Conservation (phyloP, 2,113 vertebrate genomes). For the Cyanistes caeruleus region DNA sequence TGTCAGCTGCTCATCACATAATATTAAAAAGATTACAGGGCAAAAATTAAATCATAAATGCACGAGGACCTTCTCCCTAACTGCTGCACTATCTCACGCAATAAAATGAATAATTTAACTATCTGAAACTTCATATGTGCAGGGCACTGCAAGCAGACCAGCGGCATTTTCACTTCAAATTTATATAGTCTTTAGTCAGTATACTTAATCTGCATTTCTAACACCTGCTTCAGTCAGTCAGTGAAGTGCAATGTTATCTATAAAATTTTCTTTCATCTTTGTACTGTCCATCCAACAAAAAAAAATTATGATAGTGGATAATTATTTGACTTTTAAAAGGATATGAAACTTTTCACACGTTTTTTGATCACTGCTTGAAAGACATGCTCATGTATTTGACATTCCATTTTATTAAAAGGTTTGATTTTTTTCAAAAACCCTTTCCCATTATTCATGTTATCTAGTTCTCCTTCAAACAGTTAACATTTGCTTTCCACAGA, state of each 20-base stretch:
- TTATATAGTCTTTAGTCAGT: conserved; percentile 98
- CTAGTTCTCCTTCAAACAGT: conserved; percentile 16
- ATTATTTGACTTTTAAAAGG: conserved; percentile 71
- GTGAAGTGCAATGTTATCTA: conserved; percentile 81
- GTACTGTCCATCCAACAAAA: conserved; percentile 76
- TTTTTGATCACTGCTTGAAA: conserved; percentile 70
- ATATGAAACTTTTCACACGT: conserved; percentile 45
- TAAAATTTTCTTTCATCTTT: conserved; percentile 88
- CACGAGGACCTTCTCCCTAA: conserved; percentile 81
- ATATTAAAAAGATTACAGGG: conserved; percentile 67
- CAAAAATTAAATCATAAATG: conserved; percentile 71
- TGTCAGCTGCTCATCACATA: conserved; percentile 71
- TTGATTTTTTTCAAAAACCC: neutral
- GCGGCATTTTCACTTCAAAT: conserved; percentile 97
- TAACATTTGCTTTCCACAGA: neutral
- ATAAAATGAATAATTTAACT: conserved; percentile 93
- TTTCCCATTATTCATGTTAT: conserved; percentile 37
- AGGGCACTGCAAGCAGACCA: conserved; percentile 85
- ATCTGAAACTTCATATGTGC: conserved; percentile 85
- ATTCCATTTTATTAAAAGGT: conserved; percentile 61
- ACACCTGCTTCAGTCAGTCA: conserved; percentile 91
- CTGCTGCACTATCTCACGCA: conserved; percentile 83
- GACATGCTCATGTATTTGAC: conserved; percentile 40
- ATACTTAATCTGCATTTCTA: conserved; percentile 96
- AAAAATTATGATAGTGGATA: conserved; percentile 39